phyloP scores from a whole-genome alignment of 2,113 vertebrate species.

The Prionailurus bengalensis region DNA sequence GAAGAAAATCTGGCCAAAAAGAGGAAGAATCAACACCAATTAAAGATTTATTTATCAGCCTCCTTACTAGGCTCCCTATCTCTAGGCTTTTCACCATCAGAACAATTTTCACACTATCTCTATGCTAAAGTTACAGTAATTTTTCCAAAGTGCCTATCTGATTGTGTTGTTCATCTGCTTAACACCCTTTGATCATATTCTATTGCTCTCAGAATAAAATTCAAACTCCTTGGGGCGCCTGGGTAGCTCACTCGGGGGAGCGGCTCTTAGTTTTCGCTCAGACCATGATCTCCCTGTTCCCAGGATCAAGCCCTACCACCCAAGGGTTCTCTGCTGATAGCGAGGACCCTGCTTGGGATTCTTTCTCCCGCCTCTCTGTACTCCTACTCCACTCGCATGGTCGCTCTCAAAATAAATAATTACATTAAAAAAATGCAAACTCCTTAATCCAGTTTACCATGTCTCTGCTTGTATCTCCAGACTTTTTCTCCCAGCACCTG shows the following conservation, averaged over 20 bases:
- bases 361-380: too few species aligned
- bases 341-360: too few species aligned
- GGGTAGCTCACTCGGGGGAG: too few species aligned
- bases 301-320: too few species aligned
- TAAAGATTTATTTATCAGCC: not conserved
- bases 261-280: too few species aligned
- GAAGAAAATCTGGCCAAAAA: slow-evolving; percentile 1
- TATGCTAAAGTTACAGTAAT: not conserved
- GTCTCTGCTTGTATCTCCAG: not conserved
- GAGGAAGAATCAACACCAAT: not conserved
- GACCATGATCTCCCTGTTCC: too few species aligned
- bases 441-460: not conserved
- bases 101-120: not conserved
- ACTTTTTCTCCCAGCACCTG: not conserved
- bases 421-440: not conserved
- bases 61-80: not conserved
- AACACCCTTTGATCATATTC: not conserved
- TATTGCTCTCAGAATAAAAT: not conserved
- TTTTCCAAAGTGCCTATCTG: not conserved
- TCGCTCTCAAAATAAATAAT: too few species aligned
- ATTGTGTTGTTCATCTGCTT: not conserved
- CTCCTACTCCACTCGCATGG: too few species aligned
- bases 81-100: not conserved
- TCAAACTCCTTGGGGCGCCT: not conserved
- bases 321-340: too few species aligned